These are phyloP conservation scores for Dendrolimus pini DNA, from an alignment of 2,888 invertebrate genomes.

Conservation along the genomic window DNA sequence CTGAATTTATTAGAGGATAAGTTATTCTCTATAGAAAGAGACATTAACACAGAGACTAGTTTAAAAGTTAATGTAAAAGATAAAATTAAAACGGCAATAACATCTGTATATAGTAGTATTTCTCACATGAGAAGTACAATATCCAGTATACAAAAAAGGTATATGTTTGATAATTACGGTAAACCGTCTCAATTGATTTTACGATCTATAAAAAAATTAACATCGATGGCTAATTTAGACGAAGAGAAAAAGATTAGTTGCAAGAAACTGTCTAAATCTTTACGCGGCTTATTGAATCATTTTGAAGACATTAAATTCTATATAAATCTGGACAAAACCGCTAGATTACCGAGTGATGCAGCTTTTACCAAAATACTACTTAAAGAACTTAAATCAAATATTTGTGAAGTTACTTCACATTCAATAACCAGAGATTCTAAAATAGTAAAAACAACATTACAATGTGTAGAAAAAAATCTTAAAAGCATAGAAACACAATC, in stretches of 20 bases:
- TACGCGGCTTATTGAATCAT: slow-evolving; percentile 56
- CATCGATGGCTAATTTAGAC: slow-evolving; percentile 19
- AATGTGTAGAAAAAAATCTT: slow-evolving; percentile 27
- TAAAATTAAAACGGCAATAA: slow-evolving; percentile 58
- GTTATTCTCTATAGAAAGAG: slow-evolving; percentile 53
- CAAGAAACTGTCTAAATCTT: slow-evolving; percentile 42
- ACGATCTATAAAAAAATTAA: slow-evolving; percentile 45
- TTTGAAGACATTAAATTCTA: slow-evolving; percentile 70
- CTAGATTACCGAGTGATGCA: slow-evolving; percentile 58
- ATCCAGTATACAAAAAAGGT: slow-evolving; percentile 57
- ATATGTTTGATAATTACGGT: slow-evolving; percentile 62
- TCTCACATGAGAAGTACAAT: slow-evolving; percentile 73
- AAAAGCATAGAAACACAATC: slow-evolving; percentile 34
- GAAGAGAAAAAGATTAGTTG: slow-evolving; percentile 26
- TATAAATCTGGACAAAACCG: slow-evolving; percentile 66
- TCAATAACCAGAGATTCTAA: slow-evolving; percentile 17
- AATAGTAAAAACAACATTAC: slow-evolving; percentile 19
- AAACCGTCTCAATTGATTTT: slow-evolving; percentile 52
- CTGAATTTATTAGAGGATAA: slow-evolving; percentile 63
- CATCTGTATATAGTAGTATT: slow-evolving; percentile 69
- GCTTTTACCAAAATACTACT: slow-evolving; percentile 59
- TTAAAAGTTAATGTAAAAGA: slow-evolving; percentile 40
- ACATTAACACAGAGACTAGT: slow-evolving; percentile 28
- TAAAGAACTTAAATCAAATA: slow-evolving; percentile 38
- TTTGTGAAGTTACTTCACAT: slow-evolving; percentile 25